phyloP scores from a whole-genome alignment of 1,140 invertebrate genomes.

The Drosophila busckii region DNA sequence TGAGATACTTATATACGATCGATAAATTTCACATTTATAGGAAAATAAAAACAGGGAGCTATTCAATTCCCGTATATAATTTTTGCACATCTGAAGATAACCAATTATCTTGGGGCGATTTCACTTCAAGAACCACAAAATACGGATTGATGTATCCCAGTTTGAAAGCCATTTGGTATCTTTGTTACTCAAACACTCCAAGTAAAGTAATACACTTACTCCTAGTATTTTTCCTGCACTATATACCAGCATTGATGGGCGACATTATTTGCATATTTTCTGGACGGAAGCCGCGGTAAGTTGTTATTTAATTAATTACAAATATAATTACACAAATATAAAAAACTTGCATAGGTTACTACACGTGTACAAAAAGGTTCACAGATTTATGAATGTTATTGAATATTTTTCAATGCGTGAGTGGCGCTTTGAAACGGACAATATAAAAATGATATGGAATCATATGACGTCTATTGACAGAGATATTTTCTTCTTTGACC shows the following conservation, averaged over 20 bases:
- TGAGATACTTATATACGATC: no score
- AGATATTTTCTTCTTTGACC: constrained; percentile 84
- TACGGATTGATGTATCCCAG: constrained; percentile 80
- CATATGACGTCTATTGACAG: constrained; percentile 82
- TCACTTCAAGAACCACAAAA: constrained; percentile 79
- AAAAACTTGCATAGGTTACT: no score
- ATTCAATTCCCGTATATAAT: constrained; percentile 85
- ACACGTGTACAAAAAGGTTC: constrained; percentile 87
- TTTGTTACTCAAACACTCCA: constrained; percentile 44
- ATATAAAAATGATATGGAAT: constrained; percentile 82
- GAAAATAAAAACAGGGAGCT: no score
- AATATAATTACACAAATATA: constrained; percentile 19
- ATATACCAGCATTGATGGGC: constrained; percentile 84
- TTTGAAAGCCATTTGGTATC: constrained; percentile 81
- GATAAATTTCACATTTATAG: no score
- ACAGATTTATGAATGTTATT: constrained; percentile 85
- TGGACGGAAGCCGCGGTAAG: constrained; percentile 84
- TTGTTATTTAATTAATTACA: constrained; percentile 7
- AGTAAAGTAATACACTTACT: constrained; percentile 79
- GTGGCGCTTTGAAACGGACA: constrained; percentile 86
- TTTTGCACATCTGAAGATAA: constrained; percentile 84
- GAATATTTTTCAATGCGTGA: constrained; percentile 86
- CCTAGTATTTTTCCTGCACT: constrained; percentile 81
- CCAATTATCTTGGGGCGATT: constrained; percentile 84
- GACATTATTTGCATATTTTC: constrained; percentile 82